phyloP scores from a whole-genome alignment of 2,888 invertebrate genomes.

The Zhuqinia jingwanae region DNA sequence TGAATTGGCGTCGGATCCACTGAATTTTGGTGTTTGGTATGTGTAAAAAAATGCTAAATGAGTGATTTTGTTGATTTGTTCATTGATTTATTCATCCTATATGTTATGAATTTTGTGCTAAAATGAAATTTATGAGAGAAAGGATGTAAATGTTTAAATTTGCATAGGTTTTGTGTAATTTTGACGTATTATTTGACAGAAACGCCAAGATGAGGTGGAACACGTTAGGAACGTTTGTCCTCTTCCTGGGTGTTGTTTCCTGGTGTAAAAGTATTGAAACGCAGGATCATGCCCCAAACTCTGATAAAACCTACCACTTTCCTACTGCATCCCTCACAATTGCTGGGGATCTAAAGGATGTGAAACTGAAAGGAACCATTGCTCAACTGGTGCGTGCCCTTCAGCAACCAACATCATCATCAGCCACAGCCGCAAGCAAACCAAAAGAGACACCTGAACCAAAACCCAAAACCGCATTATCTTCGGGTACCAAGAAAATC shows the following conservation, averaged over 20 bases:
- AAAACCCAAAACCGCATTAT: constrained; percentile 57
- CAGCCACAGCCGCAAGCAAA: not conserved
- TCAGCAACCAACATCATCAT: constrained; percentile 56
- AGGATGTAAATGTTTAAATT: too few relatives aligned
- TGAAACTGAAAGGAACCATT: constrained; percentile 75
- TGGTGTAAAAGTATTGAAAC: constrained; percentile 57
- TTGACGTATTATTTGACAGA: constrained; percentile 13
- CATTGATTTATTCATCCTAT: not conserved
- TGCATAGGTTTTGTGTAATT: too few relatives aligned
- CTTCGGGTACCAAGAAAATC: constrained; percentile 54
- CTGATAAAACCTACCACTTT: constrained; percentile 69
- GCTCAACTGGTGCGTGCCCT: constrained; percentile 74
- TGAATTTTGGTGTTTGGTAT: constrained; percentile 63
- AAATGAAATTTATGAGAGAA: too few relatives aligned
- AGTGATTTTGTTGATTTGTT: constrained; percentile 30
- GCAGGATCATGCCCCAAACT: constrained; percentile 58
- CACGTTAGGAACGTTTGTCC: constrained; percentile 63
- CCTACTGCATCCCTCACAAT: constrained; percentile 72
- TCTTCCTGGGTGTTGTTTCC: constrained; percentile 55
- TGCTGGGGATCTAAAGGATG: constrained; percentile 74
- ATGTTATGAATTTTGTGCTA: too few relatives aligned
- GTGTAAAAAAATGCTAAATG: constrained; percentile 9
- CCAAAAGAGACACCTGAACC: constrained; percentile 42
- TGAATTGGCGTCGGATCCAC: constrained; percentile 1
- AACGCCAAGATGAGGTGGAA: constrained; percentile 74